Conservation (phyloP, 2,113 vertebrate species). For the Ictidomys tridecemlineatus region DNA sequence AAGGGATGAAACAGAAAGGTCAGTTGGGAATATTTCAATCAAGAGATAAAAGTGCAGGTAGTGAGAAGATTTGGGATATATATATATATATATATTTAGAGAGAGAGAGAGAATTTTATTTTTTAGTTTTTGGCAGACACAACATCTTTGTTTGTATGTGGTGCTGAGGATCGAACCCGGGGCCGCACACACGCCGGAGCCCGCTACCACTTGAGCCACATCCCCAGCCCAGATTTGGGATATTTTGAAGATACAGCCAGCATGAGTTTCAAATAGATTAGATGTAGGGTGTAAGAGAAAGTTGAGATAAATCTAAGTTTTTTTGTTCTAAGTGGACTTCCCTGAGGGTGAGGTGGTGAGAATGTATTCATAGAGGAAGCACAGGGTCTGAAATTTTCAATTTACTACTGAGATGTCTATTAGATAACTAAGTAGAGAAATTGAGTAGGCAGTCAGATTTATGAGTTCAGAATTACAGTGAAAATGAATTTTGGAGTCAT, state of each 20-base stretch:
- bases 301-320: neutral
- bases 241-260: neutral
- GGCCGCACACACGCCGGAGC: too few species aligned
- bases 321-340: neutral
- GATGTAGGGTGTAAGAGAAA: neutral
- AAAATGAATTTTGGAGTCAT: neutral
- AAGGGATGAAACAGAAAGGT: neutral
- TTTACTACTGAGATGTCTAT: neutral
- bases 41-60: neutral
- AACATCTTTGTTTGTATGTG: too few species aligned
- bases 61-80: neutral
- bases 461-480: neutral
- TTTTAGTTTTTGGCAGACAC: too few species aligned
- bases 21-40: neutral
- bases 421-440: neutral
- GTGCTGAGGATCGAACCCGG: too few species aligned
- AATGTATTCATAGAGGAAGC: neutral
- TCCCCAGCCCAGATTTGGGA: neutral
- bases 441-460: neutral
- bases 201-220: too few species aligned
- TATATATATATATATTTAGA: too few species aligned
- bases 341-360: neutral
- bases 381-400: neutral
- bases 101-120: too few species aligned
- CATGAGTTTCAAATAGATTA: conserved; percentile 11